These are phyloP conservation scores for Melipona beecheii DNA, from an alignment of 2,888 invertebrate genomes.

Conservation along the genomic window DNA sequence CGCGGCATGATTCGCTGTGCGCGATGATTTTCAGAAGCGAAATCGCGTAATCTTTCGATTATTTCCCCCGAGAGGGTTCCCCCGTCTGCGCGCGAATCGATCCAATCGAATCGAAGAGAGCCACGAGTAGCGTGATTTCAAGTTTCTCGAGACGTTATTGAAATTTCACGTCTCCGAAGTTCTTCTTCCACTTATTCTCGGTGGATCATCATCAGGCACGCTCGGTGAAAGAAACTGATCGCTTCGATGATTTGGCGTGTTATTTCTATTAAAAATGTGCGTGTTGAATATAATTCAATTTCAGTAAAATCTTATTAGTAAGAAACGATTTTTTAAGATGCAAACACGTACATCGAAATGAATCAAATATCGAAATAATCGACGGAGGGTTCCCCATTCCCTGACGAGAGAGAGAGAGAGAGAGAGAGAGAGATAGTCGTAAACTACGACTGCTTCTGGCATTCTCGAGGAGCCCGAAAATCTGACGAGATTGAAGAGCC, in stretches of 20 bases:
- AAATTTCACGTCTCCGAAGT: background rate
- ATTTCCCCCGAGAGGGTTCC: background rate
- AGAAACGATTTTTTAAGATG: background rate
- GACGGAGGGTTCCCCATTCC: background rate
- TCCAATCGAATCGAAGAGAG: background rate
- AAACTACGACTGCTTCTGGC: background rate
- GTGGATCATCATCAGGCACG: background rate
- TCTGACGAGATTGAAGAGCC: conserved; percentile 36
- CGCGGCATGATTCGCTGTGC: conserved; percentile 56
- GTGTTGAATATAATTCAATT: too few species aligned
- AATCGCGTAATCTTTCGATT: conserved; percentile 15
- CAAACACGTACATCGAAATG: background rate
- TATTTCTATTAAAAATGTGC: background rate
- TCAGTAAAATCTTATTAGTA: background rate
- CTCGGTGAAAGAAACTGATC: background rate
- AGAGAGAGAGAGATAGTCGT: too few species aligned
- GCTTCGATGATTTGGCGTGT: background rate
- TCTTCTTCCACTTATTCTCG: background rate
- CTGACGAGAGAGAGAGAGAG: background rate
- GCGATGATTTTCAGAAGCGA: conserved; percentile 50
- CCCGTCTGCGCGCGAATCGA: background rate
- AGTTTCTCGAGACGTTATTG: background rate
- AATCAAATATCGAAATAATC: background rate
- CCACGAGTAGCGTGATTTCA: too few species aligned
- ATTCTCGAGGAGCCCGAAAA: conserved; percentile 9